Base-by-base conservation (phyloP, 2,797 vertebrate genomes). In the Tarsius wallacei region DNA sequence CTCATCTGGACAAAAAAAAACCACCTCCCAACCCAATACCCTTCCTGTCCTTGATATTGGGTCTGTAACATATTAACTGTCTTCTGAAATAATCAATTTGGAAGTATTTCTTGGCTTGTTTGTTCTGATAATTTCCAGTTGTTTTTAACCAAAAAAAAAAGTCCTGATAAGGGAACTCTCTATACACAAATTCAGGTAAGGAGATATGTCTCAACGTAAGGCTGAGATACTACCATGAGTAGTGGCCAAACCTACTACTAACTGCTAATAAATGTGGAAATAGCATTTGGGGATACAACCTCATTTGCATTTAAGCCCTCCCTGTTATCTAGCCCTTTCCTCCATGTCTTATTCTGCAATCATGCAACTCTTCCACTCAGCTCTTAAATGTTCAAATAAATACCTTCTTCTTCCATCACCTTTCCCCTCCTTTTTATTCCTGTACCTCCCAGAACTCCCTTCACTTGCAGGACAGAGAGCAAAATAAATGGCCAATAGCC, bases 81-180 rank as follows among this genome's bases (percentile, higher is more conserved):
- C 16, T 83, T 49, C 28, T 49, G 26, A 80, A 86, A 76, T 61
- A 95, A 90, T 63, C 82, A 77, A 61, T 66, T 88, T 47, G 83
- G 22, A 92, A 68, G 13, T 76, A 21, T 57, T 94, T 89, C 57
- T 84, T 82, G 31, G 14, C 78, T 88, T 70, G 5, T 42, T 80
- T 73, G 9, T 83, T 78, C 42, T 83, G 83, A 83, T 74, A 83
- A 89, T 33, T 91, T 94, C 78, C 51, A 33, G 15, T 91, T 93
- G 26, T 68, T 81, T 91, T 90, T 77, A 26, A 33, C 4, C 7
- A 59, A 24, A 71, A 77, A 33, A 21, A 49, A 14, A 61, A 24
- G 87, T 19, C 12, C 51, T 90, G 16, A 57, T 31, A 80, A 87
- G 15, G 10, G 15, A 84, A 80, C 9, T 88, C 49, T 26, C 24